Evolutionary conservation across 2,113 vertebrate genomes (phyloP), one percentile per base, ranked within the genome.

Genomic region (Aptenodytes patagonicus): DNA sequence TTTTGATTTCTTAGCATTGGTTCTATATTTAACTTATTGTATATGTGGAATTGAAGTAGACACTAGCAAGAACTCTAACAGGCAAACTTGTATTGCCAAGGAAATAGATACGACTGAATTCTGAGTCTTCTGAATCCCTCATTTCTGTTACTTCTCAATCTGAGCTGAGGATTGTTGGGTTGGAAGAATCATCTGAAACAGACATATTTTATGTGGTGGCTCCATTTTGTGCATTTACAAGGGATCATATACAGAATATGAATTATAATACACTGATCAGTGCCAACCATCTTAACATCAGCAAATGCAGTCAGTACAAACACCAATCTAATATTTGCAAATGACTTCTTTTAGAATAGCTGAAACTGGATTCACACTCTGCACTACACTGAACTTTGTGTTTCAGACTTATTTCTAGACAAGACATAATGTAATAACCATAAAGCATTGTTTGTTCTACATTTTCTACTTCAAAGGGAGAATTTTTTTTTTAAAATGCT

Each of bases 41-140:
- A 75, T 61, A 90, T 79, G 44, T 87, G 69, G 57, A 97, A 89
- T 26, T 78, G 28, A 92, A 96, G 52, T 36, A 95, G 72, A 81
- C 47, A n/a, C 19, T 34, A 89, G 19, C 49, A 90, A 64, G 64
- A 87, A 14, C 58, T 93, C 80, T 34, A 83, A 28, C 64, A 84
- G 72, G 54, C 57, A 91, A 82, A 69, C 7, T 17, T 36, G 9
- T 34, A 69, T 38, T 79, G 69, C 47, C 72, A 89, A 91, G 69
- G 47, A 90, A 97, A 96, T 87, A 78, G n/a, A 77, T 82, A 82
- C 0, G 1, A 68, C 52, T 89, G 60, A 93, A 89, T 71, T 61
- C 52, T 89, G 49, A 42, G 40, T 10, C 25, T 89, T 87, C 57
- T 92, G 40, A 64, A 44, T 78, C 16, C 87, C 32, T 89, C 42